Evolutionary conservation across 2,113 vertebrate genomes (phyloP).

Genomic region (Tupaia chinensis): DNA sequence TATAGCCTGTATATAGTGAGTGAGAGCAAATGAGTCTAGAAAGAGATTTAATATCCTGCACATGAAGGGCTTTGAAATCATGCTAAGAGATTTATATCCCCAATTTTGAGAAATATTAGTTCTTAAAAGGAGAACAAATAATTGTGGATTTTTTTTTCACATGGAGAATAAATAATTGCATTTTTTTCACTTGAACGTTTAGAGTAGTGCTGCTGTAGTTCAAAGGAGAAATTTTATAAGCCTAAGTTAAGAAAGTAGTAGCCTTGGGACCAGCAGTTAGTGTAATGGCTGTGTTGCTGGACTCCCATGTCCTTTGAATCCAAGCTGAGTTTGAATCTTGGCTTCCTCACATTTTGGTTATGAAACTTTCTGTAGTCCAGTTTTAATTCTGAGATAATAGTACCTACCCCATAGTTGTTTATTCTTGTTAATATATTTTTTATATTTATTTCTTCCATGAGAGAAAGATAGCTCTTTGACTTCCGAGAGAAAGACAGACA

Average conservation of each 20-base stretch:
- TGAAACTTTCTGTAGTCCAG: neutral
- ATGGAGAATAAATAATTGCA: no score
- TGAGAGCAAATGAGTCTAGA: neutral
- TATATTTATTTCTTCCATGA: no score
- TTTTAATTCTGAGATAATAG: no score
- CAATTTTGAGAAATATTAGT: no score
- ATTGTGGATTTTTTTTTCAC: no score
- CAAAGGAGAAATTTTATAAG: neutral
- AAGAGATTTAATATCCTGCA: neutral
- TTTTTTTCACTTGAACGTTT: neutral
- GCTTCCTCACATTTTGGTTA: neutral
- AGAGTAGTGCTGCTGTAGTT: neutral
- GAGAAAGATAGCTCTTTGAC: no score
- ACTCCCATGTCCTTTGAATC: neutral
- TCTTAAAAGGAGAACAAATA: neutral
- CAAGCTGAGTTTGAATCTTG: neutral
- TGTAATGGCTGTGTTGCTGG: no score
- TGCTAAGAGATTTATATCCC: neutral
- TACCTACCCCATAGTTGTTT: no score
- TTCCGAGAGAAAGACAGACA: no score
- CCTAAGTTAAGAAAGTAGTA: neutral
- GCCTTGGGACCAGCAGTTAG: neutral
- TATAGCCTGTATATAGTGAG: neutral
- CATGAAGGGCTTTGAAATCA: neutral
- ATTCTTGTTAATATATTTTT: no score